phyloP scores from a whole-genome alignment of 2,888 invertebrate species.

The Ischnura elegans region DNA sequence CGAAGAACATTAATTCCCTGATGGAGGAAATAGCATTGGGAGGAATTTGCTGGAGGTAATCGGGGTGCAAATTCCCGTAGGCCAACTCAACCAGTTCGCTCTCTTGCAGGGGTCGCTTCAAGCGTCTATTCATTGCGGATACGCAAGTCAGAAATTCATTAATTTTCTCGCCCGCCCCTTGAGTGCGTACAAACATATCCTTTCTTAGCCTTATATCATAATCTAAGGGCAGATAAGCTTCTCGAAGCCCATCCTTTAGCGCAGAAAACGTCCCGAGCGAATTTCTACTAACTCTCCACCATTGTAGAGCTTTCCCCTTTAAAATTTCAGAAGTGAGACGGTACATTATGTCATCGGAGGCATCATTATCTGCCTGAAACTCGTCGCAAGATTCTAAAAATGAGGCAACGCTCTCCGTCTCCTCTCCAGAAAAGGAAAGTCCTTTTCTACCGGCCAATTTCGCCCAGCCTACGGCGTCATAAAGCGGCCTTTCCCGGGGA shows the following conservation, averaged over 20 bases:
- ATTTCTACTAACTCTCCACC: no score
- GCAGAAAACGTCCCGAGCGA: no score
- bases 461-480: neutral
- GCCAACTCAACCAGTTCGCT: no score
- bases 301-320: no score
- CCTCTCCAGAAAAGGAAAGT: neutral
- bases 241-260: no score
- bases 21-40: no score
- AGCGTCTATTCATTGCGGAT: neutral
- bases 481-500: no score
- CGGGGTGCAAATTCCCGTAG: neutral
- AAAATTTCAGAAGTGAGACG: no score
- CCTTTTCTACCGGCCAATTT: neutral
- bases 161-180: neutral
- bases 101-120: neutral
- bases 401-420: neutral
- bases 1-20: no score
- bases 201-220: neutral
- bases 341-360: neutral
- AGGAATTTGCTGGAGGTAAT: no score
- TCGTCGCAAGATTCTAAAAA: constrained; percentile 19
- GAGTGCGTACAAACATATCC: neutral
- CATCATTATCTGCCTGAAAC: neutral
- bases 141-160: neutral
- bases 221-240: no score